Conservation (phyloP, 2,113 vertebrate species). For the Herpailurus yagouaroundi region DNA sequence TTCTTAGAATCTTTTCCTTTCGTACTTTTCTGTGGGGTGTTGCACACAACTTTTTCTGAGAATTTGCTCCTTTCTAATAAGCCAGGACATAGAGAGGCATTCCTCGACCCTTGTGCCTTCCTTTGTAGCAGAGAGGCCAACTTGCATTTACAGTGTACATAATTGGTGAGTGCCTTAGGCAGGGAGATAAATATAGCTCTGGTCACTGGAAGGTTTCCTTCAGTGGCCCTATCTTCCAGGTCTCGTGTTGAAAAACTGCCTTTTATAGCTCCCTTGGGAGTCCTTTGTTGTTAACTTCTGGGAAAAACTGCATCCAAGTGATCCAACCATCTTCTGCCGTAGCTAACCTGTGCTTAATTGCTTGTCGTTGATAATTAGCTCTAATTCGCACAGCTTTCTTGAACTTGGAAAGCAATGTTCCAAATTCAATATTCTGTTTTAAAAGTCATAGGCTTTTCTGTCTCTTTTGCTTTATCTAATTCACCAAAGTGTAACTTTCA, state of each 20-base stretch:
- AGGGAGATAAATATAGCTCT: conserved; percentile 52
- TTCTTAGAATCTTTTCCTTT: conserved; percentile 15
- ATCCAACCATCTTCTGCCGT: background rate
- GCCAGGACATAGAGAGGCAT: background rate
- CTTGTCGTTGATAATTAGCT: conserved; percentile 59
- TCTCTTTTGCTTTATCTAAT: background rate
- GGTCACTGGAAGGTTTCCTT: conserved; percentile 1
- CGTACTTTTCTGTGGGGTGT: background rate
- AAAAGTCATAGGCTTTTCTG: background rate
- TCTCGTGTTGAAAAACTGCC: conserved; percentile 17
- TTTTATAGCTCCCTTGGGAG: conserved; percentile 2
- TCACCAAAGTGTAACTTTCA: background rate
- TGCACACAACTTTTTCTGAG: background rate
- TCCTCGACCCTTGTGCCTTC: background rate
- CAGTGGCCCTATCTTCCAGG: background rate
- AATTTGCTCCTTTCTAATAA: conserved; percentile 20
- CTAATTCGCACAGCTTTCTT: conserved; percentile 20
- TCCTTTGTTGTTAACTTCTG: conserved; percentile 22
- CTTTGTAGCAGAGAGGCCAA: conserved; percentile 22
- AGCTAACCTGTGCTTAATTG: conserved; percentile 41
- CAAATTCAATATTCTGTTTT: conserved; percentile 31
- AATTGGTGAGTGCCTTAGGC: conserved; percentile 57
- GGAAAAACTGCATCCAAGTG: background rate
- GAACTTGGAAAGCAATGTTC: conserved; percentile 51
- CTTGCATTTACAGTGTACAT: conserved; percentile 27